A percentile compares a stretch with the other conserved stretches of the same genome.
These are phyloP conservation scores for Baccha elongata DNA, from an alignment of 2,888 invertebrate species.

Conservation along the genomic window DNA sequence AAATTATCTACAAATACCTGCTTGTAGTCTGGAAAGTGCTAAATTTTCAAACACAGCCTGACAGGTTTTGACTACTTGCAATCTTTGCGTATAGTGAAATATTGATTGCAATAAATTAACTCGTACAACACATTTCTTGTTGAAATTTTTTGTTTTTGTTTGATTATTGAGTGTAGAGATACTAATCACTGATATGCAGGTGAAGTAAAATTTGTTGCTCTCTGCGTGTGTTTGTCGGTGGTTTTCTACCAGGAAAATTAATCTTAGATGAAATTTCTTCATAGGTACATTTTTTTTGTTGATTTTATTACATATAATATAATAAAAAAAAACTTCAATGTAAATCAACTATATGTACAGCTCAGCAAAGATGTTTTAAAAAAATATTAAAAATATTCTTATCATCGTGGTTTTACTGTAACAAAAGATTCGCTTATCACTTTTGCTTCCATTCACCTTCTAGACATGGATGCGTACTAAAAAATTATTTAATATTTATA, in stretches of 20 bases:
- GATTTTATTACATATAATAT: neutral
- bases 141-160: neutral
- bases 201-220: conserved; percentile 33
- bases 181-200: conserved; percentile 30
- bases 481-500: neutral
- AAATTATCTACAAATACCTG: conserved; percentile 11
- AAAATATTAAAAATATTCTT: too few species aligned
- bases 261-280: neutral
- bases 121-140: conserved; percentile 13
- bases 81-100: conserved; percentile 11
- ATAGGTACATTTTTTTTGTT: neutral
- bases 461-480: neutral
- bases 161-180: conserved; percentile 18
- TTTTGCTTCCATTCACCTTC: neutral
- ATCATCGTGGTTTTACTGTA: too few species aligned
- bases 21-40: conserved; percentile 22
- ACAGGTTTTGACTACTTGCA: conserved; percentile 47
- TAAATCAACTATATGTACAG: too few species aligned
- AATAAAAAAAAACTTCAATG: too few species aligned
- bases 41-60: conserved; percentile 32
- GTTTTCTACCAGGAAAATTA: conserved; percentile 7
- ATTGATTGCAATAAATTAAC: conserved; percentile 31
- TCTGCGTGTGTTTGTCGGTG: neutral
- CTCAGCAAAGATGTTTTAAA: too few species aligned
- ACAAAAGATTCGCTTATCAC: too few species aligned